These are phyloP conservation scores for Leptinotarsa rubiginosa DNA, from an alignment of 2,888 invertebrate genomes.

Conservation along the genomic window DNA sequence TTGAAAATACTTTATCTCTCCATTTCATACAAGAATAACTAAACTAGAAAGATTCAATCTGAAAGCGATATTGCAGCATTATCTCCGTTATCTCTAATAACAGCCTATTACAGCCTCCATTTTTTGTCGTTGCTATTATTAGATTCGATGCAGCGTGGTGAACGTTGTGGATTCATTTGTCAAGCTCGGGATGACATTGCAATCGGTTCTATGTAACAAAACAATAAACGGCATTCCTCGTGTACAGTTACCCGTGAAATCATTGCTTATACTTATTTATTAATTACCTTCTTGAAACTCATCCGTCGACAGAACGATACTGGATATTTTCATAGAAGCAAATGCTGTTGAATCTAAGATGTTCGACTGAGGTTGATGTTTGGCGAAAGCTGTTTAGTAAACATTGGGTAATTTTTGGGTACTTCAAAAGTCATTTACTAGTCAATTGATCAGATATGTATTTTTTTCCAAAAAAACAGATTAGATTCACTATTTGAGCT, in stretches of 20 bases:
- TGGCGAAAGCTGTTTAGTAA: too few relatives aligned
- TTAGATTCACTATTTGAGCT: too few relatives aligned
- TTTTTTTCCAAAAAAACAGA: too few relatives aligned
- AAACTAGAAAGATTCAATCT: not conserved
- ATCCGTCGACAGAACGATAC: conserved; percentile 6
- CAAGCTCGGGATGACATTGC: conserved; percentile 28
- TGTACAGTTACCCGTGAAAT: conserved; percentile 38
- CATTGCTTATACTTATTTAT: conserved; percentile 33
- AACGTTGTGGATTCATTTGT: conserved; percentile 17
- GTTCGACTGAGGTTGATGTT: not conserved
- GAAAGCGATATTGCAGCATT: not conserved
- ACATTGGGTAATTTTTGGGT: too few relatives aligned
- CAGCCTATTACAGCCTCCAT: not conserved
- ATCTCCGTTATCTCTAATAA: not conserved
- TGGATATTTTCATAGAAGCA: not conserved
- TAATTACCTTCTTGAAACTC: conserved; percentile 36
- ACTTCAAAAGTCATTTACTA: too few relatives aligned
- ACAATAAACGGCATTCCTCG: conserved; percentile 37
- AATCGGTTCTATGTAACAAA: conserved; percentile 20
- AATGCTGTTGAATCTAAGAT: not conserved
- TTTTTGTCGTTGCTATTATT: not conserved
- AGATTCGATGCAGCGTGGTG: not conserved
- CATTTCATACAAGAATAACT: too few relatives aligned
- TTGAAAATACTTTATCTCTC: too few relatives aligned
- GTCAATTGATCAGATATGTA: too few relatives aligned